Percentiles rank a stretch among this genome's conserved stretches.
These are phyloP conservation scores for Autographa gamma DNA, from an alignment of 2,888 invertebrate species.

Conservation along the genomic window DNA sequence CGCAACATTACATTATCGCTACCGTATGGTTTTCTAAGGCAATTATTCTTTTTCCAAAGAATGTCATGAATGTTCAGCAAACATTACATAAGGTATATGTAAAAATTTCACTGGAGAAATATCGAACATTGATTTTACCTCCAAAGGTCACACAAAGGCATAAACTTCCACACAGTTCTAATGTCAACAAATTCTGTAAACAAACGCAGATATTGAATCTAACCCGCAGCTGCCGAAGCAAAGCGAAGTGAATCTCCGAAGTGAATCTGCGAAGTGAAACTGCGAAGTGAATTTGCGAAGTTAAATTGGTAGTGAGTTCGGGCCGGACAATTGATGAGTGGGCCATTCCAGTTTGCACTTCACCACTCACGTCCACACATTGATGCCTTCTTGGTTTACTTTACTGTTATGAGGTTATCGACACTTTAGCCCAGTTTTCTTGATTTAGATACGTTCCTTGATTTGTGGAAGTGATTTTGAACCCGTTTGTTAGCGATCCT, in stretches of 20 bases:
- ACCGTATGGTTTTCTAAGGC: no score
- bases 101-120: background rate
- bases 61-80: no score
- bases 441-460: background rate
- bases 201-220: slow-evolving; percentile 55
- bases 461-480: background rate
- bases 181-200: slow-evolving; percentile 41
- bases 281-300: slow-evolving; percentile 66
- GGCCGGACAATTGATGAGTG: slow-evolving; percentile 67
- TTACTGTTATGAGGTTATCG: slow-evolving; percentile 16
- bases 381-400: slow-evolving; percentile 35
- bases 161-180: slow-evolving; percentile 36
- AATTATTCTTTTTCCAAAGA: no score
- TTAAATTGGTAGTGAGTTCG: slow-evolving; percentile 71
- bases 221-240: slow-evolving; percentile 30
- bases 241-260: slow-evolving; percentile 53
- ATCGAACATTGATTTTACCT: background rate
- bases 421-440: slow-evolving; percentile 12
- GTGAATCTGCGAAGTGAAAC: slow-evolving; percentile 54
- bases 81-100: no score
- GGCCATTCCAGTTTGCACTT: slow-evolving; percentile 59
- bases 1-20: no score
- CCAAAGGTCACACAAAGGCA: background rate
- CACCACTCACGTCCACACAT: slow-evolving; percentile 52
- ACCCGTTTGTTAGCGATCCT: no score